Base-by-base conservation (phyloP, 2,888 invertebrate genomes). In the Salpingus planirostris region DNA sequence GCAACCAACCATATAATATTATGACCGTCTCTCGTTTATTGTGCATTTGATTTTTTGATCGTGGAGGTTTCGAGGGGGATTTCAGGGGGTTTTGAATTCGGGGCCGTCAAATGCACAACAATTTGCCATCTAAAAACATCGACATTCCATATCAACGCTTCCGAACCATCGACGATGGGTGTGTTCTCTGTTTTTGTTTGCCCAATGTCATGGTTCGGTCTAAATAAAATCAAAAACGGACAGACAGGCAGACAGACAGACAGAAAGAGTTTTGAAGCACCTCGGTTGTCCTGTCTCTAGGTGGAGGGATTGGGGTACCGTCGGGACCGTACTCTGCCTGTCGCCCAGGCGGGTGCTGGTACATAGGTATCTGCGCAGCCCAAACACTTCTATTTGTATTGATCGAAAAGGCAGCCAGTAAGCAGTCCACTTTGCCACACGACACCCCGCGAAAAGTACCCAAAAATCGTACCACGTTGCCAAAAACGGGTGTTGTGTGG, bases 321-420 rank as follows among this genome's bases (percentile, higher is more conserved):
- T 65, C 65, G 46, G 64, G 58, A 52, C 61, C 60, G 57, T 61
- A 60, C 56, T 65, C 63, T 44, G 62, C 57, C 55, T 64, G 63
- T 45, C 59, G 68, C 58, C 69, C 69, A 65, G 69, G 67, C 62
- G 70, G 70, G 66, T 71, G 71, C 69, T 71, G 72, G 67, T 71
- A 72, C 69, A 72, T 69, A 66, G 73, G 73, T 63, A 73, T 72
- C 73, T 72, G 70, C 49, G 49, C 64, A 64, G 59, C 66, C 68
- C 65, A 66, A 59, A 58, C 50, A 58, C 55, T 59, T 55, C 52
- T 51, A 40, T 46, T 46, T 40, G 35, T 35, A 33, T 36, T 29
- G 28, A 27, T 15, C 23, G 15, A 31, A 27, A 35, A 38, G 31
- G 38, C 38, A 38, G 38, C 38, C 34, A 38, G 22, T 28, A 31